Percentiles rank a stretch among this genome's conserved stretches.
phyloP scores from a whole-genome alignment of 2,797 vertebrate genomes.

The Diplodus puntazzo region DNA sequence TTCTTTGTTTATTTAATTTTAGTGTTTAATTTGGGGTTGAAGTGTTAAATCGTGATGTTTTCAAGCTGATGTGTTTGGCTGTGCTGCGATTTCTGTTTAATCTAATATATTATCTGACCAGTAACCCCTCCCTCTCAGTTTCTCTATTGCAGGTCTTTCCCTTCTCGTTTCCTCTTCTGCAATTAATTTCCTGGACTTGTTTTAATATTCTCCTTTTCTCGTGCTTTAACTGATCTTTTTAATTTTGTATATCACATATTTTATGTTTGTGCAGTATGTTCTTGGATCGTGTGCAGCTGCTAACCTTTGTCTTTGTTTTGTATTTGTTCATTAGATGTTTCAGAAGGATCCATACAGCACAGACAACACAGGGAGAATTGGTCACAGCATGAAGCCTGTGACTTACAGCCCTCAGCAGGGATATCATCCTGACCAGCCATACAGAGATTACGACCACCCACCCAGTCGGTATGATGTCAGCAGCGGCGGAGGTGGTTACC shows the following conservation, averaged over 20 bases:
- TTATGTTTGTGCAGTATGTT: conserved; percentile 6
- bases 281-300: background rate
- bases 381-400: conserved; percentile 87
- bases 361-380: conserved; percentile 86
- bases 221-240: conserved; percentile 32
- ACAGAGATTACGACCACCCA: conserved; percentile 93
- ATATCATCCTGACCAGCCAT: conserved; percentile 88
- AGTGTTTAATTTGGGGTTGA: conserved; percentile 58
- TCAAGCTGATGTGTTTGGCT: conserved; percentile 57
- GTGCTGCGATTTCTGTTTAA: conserved; percentile 68
- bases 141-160: conserved; percentile 90
- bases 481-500: conserved; percentile 81
- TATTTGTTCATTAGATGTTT: conserved; percentile 86
- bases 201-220: conserved; percentile 53
- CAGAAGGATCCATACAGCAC: conserved; percentile 90
- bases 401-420: conserved; percentile 88
- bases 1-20: conserved; percentile 51
- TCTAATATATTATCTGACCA: conserved; percentile 67
- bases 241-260: conserved; percentile 29
- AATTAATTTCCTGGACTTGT: conserved; percentile 69
- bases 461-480: conserved; percentile 88
- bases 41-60: conserved; percentile 54
- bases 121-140: conserved; percentile 86
- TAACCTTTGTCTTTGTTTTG: conserved; percentile 52
- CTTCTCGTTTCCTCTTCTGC: conserved; percentile 71